Percentiles rank a stretch among this genome's conserved stretches.
Conservation (phyloP, 2,113 vertebrate genomes). For the Hippopotamus amphibius region DNA sequence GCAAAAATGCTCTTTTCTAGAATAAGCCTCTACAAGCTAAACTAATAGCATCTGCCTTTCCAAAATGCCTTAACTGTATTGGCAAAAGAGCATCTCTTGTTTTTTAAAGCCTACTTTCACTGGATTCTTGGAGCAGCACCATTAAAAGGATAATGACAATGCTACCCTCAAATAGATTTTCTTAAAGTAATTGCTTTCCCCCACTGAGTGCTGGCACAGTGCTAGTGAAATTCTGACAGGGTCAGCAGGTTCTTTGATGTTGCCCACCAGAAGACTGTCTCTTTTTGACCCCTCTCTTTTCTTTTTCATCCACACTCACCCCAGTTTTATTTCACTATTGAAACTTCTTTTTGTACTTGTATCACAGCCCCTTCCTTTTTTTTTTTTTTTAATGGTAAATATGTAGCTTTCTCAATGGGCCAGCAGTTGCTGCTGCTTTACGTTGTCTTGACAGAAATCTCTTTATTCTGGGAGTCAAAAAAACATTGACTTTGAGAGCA, state of each 20-base stretch:
- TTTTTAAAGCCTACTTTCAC: constrained; percentile 82
- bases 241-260: constrained; percentile 73
- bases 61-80: constrained; percentile 82
- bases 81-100: constrained; percentile 83
- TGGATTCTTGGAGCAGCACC: constrained; percentile 84
- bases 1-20: constrained; percentile 66
- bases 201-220: constrained; percentile 77
- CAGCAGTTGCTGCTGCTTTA: not conserved
- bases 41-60: constrained; percentile 76
- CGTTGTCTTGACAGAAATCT: not conserved
- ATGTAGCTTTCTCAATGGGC: not conserved
- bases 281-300: not conserved
- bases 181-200: constrained; percentile 85
- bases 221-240: constrained; percentile 73
- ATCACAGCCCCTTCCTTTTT: not conserved
- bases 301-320: not conserved
- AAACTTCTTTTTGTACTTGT: not conserved
- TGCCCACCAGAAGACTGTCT: constrained; percentile 66
- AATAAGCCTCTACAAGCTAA: constrained; percentile 76
- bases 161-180: constrained; percentile 84
- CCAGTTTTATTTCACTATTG: not conserved
- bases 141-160: constrained; percentile 85
- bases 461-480: constrained; percentile 26
- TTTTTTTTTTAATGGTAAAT: not conserved
- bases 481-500: not conserved